Base-by-base conservation (phyloP, 92 coral and sea anemone species). In the Micromussa lordhowensis region DNA sequence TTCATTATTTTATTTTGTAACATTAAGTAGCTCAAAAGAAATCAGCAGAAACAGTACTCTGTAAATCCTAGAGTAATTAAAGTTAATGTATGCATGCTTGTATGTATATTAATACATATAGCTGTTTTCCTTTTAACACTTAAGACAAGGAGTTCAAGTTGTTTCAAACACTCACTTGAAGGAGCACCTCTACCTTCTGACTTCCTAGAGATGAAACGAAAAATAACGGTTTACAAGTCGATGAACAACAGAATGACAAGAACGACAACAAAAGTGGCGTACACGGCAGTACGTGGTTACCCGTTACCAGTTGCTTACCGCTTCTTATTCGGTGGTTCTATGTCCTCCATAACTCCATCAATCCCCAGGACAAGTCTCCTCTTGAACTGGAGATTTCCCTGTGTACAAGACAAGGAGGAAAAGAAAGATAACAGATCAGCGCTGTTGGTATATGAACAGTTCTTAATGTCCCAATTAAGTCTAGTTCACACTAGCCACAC, bases 291-390 rank as follows among this genome's bases (percentile, higher is more conserved):
- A 5, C 22, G 5, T 4, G 16, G 21, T 73, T 18, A 82, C 49
- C 78, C 28, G 30, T 28, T 29, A 36, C 19, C 51, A 21, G 14
- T 76, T 32, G 0, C 89, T 61, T 66, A 86, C 89, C 89, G 89
- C 69, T 53, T 86, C 31, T 86, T 86, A 6, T 40, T 77, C 10
- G 89, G 51, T 31, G 53, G 31, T 61, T 86, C 89, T 86, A 48
- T 29, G 31, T 77, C 76, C 82, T 77, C 89, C 89, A 86, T 86
- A 55, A 28, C 22, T 55, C 36, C 73, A 29, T 64, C 5, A 34
- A 66, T 38, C 73, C 24, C 22, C 48, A 35, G 44, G 51, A 19
- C 51, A 73, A 19, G 51, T 12, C 15, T 11, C 53, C 77, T 73
- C 13, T 24, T 19, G 26, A 19, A 2, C 38, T 19, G 38, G 78